A percentile compares a stretch with the other conserved stretches of the same genome.
These are phyloP conservation scores for Ochlodes sylvanus DNA, from an alignment of 2,888 invertebrate species.

Conservation along the genomic window DNA sequence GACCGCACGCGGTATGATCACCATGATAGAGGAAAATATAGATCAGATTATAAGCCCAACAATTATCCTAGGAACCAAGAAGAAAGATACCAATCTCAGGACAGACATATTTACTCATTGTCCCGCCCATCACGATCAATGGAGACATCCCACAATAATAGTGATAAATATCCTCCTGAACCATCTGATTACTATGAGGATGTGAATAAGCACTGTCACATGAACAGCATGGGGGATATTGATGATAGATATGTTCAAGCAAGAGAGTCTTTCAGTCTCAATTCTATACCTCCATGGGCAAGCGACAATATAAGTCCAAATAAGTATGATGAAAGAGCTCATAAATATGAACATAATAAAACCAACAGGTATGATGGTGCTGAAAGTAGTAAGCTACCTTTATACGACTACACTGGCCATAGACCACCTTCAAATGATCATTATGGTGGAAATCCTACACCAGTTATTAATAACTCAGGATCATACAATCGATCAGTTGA, in stretches of 20 bases:
- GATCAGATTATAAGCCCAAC: conserved; percentile 49
- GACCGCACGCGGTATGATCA: conserved; percentile 50
- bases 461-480: conserved; percentile 66
- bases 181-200: conserved; percentile 51
- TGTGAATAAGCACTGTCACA: conserved; percentile 47
- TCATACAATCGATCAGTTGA: conserved; percentile 74
- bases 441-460: conserved; percentile 64
- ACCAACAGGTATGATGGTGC: conserved; percentile 50
- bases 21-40: conserved; percentile 59
- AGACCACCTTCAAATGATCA: conserved; percentile 79
- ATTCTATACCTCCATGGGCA: conserved; percentile 55
- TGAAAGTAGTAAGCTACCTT: conserved; percentile 55
- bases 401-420: conserved; percentile 66
- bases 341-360: conserved; percentile 47
- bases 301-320: conserved; percentile 51
- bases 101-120: conserved; percentile 48
- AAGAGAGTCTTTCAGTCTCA: conserved; percentile 47
- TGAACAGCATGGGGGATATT: conserved; percentile 72
- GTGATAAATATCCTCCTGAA: conserved; percentile 44
- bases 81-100: conserved; percentile 52
- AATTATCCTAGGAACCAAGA: conserved; percentile 53
- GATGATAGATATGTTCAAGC: conserved; percentile 58
- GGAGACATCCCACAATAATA: conserved; percentile 7
- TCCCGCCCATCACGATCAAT: background rate
- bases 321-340: conserved; percentile 54